Evolutionary conservation across 2,888 invertebrate genomes (phyloP), one percentile per base, ranked within the genome.

Genomic region (Monoplex corrugatus): DNA sequence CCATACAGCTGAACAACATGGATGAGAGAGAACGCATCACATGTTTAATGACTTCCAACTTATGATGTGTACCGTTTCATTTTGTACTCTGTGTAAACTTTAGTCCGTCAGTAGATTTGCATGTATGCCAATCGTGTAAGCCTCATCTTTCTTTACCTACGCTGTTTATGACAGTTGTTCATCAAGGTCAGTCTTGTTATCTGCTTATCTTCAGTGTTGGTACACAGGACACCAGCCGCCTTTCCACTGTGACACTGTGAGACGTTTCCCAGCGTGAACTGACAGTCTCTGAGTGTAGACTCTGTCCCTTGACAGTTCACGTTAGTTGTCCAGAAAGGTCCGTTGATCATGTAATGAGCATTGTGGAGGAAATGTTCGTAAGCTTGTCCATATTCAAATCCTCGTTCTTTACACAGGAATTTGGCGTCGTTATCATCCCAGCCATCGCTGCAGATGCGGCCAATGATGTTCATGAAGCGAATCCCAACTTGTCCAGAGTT

Each of bases 311-410:
- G 92, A 91, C 95, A 95, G 72, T 92, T 91, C 75, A 94, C 92
- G 50, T 93, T 89, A 2, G 92, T 92, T 96, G 98, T 97, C 95
- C 97, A 97, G 94, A 97, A 97, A 16, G 97, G 96, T 2, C 95
- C 95, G 78, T 92, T 91, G 57, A 91, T 89, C 50, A 92, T n/a
- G 78, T 92, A 91, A 86, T 92, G 91, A 38, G 90, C 92, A 40
- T 92, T 91, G 84, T 92, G 90, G 87, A 91, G 89, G 38, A 91
- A 93, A 72, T 95, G 94, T 63, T 90, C 92, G 90, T 94, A 95
- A 5, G 94, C 94, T 16, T 92, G 91, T 10, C 95, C 95, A 57
- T 92, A 92, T 38, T 91, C 91, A 90, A 89, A 94, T 2, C 94
- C 94, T 2, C 94, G 92, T 78, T 93, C 93, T 35, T 91, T 63